Conservation (phyloP, 2,797 vertebrate genomes). For the Enteromius afrohamiltoni region DNA sequence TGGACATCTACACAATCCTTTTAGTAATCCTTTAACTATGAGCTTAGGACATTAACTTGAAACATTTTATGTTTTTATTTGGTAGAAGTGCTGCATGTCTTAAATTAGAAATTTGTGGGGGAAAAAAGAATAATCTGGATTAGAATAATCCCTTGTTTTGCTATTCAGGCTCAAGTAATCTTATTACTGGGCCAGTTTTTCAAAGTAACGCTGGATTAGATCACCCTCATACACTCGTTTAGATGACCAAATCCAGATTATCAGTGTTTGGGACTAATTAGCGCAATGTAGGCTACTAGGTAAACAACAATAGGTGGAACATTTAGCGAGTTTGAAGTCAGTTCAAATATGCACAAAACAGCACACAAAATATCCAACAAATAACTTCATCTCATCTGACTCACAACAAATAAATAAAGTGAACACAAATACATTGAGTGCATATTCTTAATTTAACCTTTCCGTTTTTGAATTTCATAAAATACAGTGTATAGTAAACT, state of each 20-base stretch:
- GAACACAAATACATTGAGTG: slow-evolving; percentile 20
- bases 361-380: slow-evolving; percentile 15
- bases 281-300: background rate
- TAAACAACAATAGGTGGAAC: slow-evolving; percentile 12
- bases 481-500: no score
- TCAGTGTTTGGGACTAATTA: background rate
- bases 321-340: background rate
- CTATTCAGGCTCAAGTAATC: background rate
- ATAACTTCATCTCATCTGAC: no score
- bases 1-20: background rate
- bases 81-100: background rate
- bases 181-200: slow-evolving; percentile 13
- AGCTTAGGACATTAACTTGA: background rate
- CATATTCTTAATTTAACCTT: slow-evolving; percentile 42
- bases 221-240: slow-evolving; percentile 31
- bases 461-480: no score
- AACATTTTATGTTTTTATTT: background rate
- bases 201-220: background rate
- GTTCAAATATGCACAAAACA: slow-evolving; percentile 28
- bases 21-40: background rate
- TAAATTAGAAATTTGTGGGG: background rate
- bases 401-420: slow-evolving; percentile 45
- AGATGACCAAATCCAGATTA: background rate
- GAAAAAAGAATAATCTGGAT: background rate
- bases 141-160: background rate